Conservation (phyloP, 2,113 vertebrate genomes). For the Bubalus kerabau region DNA sequence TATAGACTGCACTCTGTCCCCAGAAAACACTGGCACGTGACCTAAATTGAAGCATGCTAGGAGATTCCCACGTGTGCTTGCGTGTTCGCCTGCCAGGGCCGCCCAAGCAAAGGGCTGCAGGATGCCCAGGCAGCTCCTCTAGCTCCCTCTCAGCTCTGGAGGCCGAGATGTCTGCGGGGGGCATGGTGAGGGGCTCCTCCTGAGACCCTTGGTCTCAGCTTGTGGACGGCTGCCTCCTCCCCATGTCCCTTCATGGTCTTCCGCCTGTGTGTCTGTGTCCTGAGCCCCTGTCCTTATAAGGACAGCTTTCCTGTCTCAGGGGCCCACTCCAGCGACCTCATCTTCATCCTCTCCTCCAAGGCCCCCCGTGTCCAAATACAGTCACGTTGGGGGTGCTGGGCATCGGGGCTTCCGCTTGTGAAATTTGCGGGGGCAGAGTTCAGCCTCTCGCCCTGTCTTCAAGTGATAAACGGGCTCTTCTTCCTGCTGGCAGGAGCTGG, state of each 20-base stretch:
- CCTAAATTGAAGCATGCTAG: no score
- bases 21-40: rapidly evolving
- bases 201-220: not conserved
- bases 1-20: not conserved
- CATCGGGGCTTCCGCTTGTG: rapidly evolving
- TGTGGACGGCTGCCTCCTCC: rapidly evolving
- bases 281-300: not conserved
- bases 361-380: not conserved
- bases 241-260: rapidly evolving
- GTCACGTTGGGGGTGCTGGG: rapidly evolving
- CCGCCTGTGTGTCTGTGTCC: not conserved
- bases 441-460: not conserved
- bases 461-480: not conserved
- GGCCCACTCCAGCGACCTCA: not conserved
- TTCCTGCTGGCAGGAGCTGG: not conserved
- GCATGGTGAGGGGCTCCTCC: not conserved
- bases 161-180: not conserved
- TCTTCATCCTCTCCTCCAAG: not conserved
- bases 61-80: not conserved
- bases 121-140: not conserved
- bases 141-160: not conserved
- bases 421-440: not conserved
- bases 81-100: not conserved
- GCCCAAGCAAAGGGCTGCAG: not conserved
- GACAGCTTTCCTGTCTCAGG: rapidly evolving